These are phyloP conservation scores for Polyploca ridens DNA, from an alignment of 2,888 invertebrate genomes.

Conservation along the genomic window DNA sequence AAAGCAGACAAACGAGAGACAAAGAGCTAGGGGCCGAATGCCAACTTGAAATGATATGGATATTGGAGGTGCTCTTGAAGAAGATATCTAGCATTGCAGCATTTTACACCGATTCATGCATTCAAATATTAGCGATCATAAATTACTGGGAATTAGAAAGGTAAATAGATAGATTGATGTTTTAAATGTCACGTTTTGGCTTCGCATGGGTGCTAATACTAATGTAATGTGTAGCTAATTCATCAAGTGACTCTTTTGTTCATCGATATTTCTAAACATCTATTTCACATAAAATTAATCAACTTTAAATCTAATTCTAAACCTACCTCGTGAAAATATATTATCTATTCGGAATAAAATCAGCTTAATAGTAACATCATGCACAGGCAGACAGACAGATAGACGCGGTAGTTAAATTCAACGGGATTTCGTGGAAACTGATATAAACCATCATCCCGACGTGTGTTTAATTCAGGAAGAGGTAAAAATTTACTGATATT, in stretches of 20 bases:
- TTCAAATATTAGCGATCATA: background rate
- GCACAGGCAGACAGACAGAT: too few species aligned
- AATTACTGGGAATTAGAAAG: background rate
- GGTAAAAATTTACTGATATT: slow-evolving; percentile 15
- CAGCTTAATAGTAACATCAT: background rate
- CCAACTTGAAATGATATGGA: slow-evolving; percentile 33
- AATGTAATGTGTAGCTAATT: too few species aligned
- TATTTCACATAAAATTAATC: too few species aligned
- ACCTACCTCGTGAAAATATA: too few species aligned
- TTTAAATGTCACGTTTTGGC: background rate
- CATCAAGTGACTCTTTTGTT: too few species aligned
- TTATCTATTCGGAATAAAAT: background rate
- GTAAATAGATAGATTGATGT: background rate
- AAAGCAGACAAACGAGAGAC: slow-evolving; percentile 52
- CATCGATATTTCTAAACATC: too few species aligned
- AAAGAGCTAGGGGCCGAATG: slow-evolving; percentile 34
- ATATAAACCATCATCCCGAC: background rate
- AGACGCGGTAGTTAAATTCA: too few species aligned
- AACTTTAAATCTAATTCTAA: too few species aligned
- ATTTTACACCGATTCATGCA: background rate
- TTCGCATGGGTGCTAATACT: background rate
- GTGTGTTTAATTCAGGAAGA: slow-evolving; percentile 1
- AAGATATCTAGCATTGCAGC: background rate
- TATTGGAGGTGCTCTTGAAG: slow-evolving; percentile 9
- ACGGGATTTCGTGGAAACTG: background rate